Percentiles rank a stretch among this genome's conserved stretches.
These are phyloP conservation scores for Leptestheria dahalacensis DNA, from an alignment of 1,140 invertebrate species.

Conservation along the genomic window DNA sequence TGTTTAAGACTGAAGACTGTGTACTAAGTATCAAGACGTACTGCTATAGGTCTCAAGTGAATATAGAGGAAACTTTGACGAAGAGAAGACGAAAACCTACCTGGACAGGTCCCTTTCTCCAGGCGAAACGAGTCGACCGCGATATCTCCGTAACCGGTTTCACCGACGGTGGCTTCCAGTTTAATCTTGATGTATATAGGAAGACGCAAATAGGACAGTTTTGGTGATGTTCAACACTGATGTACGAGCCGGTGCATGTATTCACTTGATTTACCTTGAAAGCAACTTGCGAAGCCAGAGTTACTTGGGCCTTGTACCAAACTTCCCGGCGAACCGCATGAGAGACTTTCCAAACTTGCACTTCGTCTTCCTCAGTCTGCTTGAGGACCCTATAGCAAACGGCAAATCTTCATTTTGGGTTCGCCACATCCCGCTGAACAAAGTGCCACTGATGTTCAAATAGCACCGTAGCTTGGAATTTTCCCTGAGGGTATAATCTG, in stretches of 20 bases:
- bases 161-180: constrained; percentile 12
- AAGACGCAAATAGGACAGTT: too few species aligned
- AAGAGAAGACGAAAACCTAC: constrained; percentile 1
- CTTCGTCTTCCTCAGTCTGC: background rate
- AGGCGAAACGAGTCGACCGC: constrained; percentile 13
- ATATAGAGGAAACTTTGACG: background rate
- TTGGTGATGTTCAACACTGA: background rate
- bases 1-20: too few species aligned
- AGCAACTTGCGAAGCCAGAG: constrained; percentile 3
- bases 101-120: constrained; percentile 10
- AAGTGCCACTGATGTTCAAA: too few species aligned
- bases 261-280: constrained; percentile 7
- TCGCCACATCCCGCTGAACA: too few species aligned
- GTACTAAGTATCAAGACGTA: background rate
- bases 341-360: constrained; percentile 8
- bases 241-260: background rate
- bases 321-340: constrained; percentile 2
- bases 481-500: too few species aligned
- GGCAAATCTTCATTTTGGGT: background rate
- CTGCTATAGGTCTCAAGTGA: background rate
- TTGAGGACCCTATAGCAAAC: background rate
- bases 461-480: too few species aligned
- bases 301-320: constrained; percentile 14
- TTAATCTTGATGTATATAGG: too few species aligned
- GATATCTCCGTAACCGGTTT: constrained; percentile 14